Evolutionary conservation across 1,140 invertebrate genomes (phyloP), one percentile per base, ranked within the genome.

Genomic region (Asbolus verrucosus): DNA sequence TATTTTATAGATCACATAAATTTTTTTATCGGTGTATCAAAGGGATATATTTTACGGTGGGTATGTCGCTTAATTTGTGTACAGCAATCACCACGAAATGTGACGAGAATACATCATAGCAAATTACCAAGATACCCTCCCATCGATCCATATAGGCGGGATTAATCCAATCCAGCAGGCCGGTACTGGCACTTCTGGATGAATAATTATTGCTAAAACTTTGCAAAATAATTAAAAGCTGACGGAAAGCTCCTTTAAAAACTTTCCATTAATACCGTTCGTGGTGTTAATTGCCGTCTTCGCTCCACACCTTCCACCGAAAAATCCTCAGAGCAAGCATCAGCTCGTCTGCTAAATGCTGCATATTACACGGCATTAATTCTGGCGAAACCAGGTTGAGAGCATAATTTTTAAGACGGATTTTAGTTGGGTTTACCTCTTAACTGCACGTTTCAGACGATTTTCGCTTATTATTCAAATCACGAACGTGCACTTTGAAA

Each of bases 401-500:
- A n/a, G n/a, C n/a, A n/a, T n/a, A n/a, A n/a, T n/a, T n/a, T n/a
- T n/a, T n/a, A n/a, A n/a, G n/a, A n/a, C n/a, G n/a, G n/a, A n/a
- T 27, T 27, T 27, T 27, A 4, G 3, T 27, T 3, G 24, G 8
- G 24, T 8, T 27, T 8, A 27, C 24, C 24, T 27, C 24, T n/a
- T n/a, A n/a, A n/a, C 24, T 27, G 24, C 24, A 27, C 24, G 24
- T n/a, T 27, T 27, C 24, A 27, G 24, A 27, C 24, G 24, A 27
- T 8, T 6, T 11, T 36, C 33, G 5, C 46, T 54, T 54, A 4
- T 5, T 54, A 54, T 54, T 54, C 46, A 54, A 54, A 54, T 54
- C 46, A 54, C 46, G 46, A 54, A 21, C 27, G 46, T 54, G 46
- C 46, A 54, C 46, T 54, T 54, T 14, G 46, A 54, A 54, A 54